phyloP scores from a whole-genome alignment of 2,797 vertebrate species.

The Numenius phaeopus region DNA sequence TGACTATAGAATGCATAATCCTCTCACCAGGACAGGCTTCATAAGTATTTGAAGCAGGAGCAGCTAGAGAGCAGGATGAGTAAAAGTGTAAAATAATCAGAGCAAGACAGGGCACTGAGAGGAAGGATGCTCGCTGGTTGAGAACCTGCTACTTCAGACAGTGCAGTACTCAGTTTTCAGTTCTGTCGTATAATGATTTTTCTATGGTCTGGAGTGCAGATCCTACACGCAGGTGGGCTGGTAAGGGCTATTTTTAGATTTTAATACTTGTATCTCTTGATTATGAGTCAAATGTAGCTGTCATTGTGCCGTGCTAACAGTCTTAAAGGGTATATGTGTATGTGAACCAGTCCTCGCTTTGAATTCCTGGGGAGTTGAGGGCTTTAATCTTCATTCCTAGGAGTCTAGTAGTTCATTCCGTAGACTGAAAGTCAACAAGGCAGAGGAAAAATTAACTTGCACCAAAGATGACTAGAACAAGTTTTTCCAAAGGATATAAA shows the following conservation, averaged over 20 bases:
- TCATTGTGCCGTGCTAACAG: not conserved
- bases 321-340: rapidly evolving
- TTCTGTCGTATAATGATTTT: not conserved
- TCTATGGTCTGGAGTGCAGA: not conserved
- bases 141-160: not conserved
- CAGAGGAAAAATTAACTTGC: not conserved
- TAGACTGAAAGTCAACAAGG: not conserved
- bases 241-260: not conserved
- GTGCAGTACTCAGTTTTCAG: not conserved
- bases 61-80: not conserved
- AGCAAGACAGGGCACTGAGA: not conserved
- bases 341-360: not conserved
- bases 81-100: not conserved
- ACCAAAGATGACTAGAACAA: not conserved
- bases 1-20: not conserved
- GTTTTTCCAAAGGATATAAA: not conserved
- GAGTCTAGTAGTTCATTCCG: not conserved
- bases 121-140: not conserved
- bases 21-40: not conserved
- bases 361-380: not conserved
- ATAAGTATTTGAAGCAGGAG: not conserved
- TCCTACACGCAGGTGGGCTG: not conserved
- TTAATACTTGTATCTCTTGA: not conserved
- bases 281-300: not conserved
- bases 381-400: not conserved